phyloP scores from a whole-genome alignment of 2,797 vertebrate genomes.

The Pseudochromis fuscus region DNA sequence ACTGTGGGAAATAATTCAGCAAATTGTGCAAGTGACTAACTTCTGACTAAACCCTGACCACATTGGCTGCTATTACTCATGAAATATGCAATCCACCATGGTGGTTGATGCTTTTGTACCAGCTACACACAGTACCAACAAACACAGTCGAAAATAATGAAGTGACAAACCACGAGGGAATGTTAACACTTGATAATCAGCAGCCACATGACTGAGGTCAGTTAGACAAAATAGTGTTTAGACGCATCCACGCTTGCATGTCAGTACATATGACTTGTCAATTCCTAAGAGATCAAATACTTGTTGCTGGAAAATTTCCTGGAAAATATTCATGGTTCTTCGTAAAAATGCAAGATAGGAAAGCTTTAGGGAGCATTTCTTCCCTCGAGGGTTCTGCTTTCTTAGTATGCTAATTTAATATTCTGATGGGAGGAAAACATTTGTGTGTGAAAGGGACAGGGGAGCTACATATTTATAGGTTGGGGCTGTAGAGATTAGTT shows the following conservation, averaged over 20 bases:
- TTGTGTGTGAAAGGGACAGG: slow-evolving; percentile 18
- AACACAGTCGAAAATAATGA: slow-evolving; percentile 6
- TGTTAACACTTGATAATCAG: slow-evolving; percentile 1
- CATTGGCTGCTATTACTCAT: rapidly evolving
- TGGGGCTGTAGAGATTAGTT: slow-evolving; percentile 47
- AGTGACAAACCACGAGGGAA: slow-evolving; percentile 5
- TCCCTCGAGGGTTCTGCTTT: not conserved
- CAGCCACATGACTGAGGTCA: not conserved
- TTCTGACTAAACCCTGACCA: not conserved
- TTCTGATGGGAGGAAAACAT: slow-evolving; percentile 49
- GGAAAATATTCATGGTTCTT: not conserved
- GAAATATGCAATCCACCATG: not conserved
- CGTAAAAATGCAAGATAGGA: not conserved
- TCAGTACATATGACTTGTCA: not conserved
- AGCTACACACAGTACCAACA: not conserved
- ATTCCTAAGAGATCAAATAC: not conserved
- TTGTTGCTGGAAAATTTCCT: not conserved
- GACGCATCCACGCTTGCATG: not conserved
- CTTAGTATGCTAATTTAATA: slow-evolving; percentile 31
- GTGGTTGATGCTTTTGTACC: not conserved
- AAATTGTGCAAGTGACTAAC: not conserved
- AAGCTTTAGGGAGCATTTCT: not conserved
- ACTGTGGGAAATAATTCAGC: not conserved
- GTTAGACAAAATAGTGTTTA: slow-evolving; percentile 1
- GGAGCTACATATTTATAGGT: slow-evolving; percentile 7